A percentile compares a stretch with the other conserved stretches of the same genome.
phyloP scores from a whole-genome alignment of 2,113 vertebrate genomes.

The Xiphias gladius region DNA sequence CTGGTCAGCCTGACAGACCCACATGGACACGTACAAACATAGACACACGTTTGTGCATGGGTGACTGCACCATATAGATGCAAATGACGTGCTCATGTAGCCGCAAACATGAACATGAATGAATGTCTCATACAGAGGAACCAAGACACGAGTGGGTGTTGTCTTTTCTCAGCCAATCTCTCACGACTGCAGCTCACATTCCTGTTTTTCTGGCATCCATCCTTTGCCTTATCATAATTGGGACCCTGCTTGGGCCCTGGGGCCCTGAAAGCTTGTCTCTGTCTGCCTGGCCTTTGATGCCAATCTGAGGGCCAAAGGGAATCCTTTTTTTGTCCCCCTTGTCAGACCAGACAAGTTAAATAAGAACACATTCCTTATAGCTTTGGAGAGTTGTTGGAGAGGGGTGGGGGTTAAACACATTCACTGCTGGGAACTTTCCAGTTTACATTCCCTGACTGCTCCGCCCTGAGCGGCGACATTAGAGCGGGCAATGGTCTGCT shows the following conservation, averaged over 20 bases:
- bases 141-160: neutral
- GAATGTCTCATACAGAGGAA: neutral
- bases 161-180: conserved; percentile 28
- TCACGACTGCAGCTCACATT: conserved; percentile 41
- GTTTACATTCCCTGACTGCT: conserved; percentile 25
- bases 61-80: conserved; percentile 36
- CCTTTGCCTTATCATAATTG: conserved; percentile 45
- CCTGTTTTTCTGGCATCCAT: conserved; percentile 48
- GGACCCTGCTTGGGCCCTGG: conserved; percentile 17
- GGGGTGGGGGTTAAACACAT: conserved; percentile 33
- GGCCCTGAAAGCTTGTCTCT: conserved; percentile 44
- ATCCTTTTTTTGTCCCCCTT: conserved; percentile 16
- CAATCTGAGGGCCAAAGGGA: conserved; percentile 56
- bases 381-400: neutral
- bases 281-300: conserved; percentile 63
- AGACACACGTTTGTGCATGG: conserved; percentile 3
- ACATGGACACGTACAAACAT: conserved; percentile 7
- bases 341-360: conserved; percentile 34
- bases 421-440: conserved; percentile 42
- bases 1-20: conserved; percentile 63
- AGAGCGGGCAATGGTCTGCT: neutral
- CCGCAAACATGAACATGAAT: conserved; percentile 25
- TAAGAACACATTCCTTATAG: conserved; percentile 38
- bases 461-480: conserved; percentile 17
- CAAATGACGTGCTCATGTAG: conserved; percentile 12